Conservation (phyloP, 2,888 invertebrate genomes). For the Idaea straminata region DNA sequence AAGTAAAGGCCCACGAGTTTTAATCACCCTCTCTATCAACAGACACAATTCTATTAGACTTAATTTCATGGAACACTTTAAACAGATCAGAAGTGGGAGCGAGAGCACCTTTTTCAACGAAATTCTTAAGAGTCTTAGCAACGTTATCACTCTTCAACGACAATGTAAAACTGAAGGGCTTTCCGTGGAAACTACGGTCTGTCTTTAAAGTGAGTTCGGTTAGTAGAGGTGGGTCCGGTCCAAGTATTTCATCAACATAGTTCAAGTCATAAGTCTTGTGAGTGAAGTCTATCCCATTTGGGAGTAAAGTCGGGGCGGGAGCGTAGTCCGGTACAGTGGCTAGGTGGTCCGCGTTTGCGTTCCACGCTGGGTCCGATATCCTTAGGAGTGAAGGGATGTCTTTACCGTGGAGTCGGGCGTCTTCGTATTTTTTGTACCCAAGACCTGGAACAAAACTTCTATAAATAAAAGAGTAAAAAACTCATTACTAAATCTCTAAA, state of each 20-base stretch:
- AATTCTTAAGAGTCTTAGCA: constrained; percentile 45
- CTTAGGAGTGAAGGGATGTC: constrained; percentile 55
- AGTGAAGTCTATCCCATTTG: constrained; percentile 61
- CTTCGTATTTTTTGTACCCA: constrained; percentile 51
- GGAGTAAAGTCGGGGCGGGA: constrained; percentile 43
- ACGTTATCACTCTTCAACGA: constrained; percentile 51
- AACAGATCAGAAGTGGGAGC: constrained; percentile 55
- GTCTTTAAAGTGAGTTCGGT: constrained; percentile 48
- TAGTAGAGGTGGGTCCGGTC: constrained; percentile 56
- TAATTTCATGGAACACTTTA: constrained; percentile 49
- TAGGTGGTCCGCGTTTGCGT: constrained; percentile 44
- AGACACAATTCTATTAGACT: constrained; percentile 47
- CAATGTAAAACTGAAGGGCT: constrained; percentile 46
- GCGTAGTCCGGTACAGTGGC: constrained; percentile 43
- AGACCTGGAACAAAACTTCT: constrained; percentile 42
- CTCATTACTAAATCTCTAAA: too few relatives aligned
- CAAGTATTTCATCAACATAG: constrained; percentile 52
- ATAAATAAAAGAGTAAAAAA: not conserved
- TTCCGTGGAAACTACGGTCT: constrained; percentile 48
- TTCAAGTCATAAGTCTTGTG: constrained; percentile 44
- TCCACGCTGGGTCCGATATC: constrained; percentile 42
- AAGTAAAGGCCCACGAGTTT: too few relatives aligned
- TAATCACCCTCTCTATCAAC: constrained; percentile 33
- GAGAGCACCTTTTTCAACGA: constrained; percentile 48
- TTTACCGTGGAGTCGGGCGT: constrained; percentile 49